phyloP scores from a whole-genome alignment of 2,797 vertebrate species.

The Adrianichthys oophorus region DNA sequence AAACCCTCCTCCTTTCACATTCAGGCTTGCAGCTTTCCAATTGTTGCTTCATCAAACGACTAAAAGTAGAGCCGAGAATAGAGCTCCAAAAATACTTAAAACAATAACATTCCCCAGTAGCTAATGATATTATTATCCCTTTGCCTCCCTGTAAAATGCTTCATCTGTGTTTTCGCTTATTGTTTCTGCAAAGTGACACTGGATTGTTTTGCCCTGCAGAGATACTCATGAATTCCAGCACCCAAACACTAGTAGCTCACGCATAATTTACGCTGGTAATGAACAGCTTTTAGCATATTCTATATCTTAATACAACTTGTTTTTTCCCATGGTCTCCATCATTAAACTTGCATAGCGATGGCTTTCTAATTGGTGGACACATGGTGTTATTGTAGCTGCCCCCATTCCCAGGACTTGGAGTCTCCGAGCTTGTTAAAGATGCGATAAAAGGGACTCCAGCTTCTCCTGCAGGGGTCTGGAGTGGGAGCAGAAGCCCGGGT shows the following conservation, averaged over 20 bases:
- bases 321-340: constrained; percentile 56
- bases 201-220: constrained; percentile 63
- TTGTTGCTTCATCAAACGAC: constrained; percentile 55
- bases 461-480: too few species aligned
- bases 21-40: constrained; percentile 50
- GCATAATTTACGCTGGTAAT: constrained; percentile 77
- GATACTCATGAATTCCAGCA: constrained; percentile 44
- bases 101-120: constrained; percentile 53
- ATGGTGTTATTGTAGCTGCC: constrained; percentile 38
- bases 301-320: constrained; percentile 76
- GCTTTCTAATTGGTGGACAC: constrained; percentile 69
- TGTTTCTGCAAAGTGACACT: constrained; percentile 64
- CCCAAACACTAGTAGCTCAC: constrained; percentile 44
- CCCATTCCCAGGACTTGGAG: constrained; percentile 43
- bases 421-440: constrained; percentile 66
- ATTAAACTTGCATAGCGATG: constrained; percentile 78
- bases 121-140: constrained; percentile 53
- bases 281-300: constrained; percentile 77
- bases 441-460: constrained; percentile 22
- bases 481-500: too few species aligned
- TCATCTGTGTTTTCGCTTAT: constrained; percentile 47
- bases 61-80: constrained; percentile 53
- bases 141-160: constrained; percentile 42
- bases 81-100: constrained; percentile 53
- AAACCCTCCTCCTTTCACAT: constrained; percentile 24